Evolutionary conservation across 2,888 invertebrate genomes (phyloP), one percentile per base, ranked within the genome.

Genomic region (Drosophila limbata): DNA sequence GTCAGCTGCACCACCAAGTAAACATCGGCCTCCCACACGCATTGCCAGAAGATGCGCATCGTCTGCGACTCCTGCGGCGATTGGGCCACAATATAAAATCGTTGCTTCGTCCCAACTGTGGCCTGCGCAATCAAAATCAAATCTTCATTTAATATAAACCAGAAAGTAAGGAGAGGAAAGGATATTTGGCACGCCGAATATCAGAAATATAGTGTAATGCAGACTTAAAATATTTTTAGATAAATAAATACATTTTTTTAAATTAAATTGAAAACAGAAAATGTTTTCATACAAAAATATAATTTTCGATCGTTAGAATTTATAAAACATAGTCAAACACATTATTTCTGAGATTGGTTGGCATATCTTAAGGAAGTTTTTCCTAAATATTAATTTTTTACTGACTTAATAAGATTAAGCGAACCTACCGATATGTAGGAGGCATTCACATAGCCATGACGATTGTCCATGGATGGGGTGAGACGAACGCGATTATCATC

Each of bases 401-500:
- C 19, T 19, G 19, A 2, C 19, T n/a, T n/a, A n/a, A n/a, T n/a
- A 21, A 21, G 8, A 35, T n/a, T 33, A 11, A 10, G 17, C 3
- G 1, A 25, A 69, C 81, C 91, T 91, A 97, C 97, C 85, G 96
- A 96, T 71, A 98, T 95, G 89, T 97, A 96, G 3, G 97, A 98
- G 1, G 98, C 98, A 93, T 98, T 98, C 79, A 98, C 96, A 88
- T 98, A 98, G 13, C 98, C 98, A 88, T 95, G 95, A 59, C 96
- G 95, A 93, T 98, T 98, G 81, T 95, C 95, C 86, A 96, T 95
- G 10, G 95, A 95, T 6, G 98, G 96, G n/a, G 95, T 95, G 21
- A 98, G 93, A 69, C 96, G 94, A 37, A 98, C 96, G 55, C 98
- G 93, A 91, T 97, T 98, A 90, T 97, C 97, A 47, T 92, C 98